Base-by-base conservation (phyloP, 1,140 invertebrate genomes). In the Drosophila sp. region DNA sequence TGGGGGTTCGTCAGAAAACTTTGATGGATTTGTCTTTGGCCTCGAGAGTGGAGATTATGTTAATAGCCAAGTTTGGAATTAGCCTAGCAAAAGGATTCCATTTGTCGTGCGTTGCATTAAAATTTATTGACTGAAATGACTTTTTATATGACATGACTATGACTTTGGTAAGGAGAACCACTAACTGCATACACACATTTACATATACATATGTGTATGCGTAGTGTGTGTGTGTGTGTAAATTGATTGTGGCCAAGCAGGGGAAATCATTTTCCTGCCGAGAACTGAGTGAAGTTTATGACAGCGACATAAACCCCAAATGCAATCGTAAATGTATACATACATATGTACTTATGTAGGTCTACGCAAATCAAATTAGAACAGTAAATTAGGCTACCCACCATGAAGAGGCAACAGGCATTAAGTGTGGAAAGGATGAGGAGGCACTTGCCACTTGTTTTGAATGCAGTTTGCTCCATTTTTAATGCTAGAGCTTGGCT, bases 101-200 rank as follows among this genome's bases (percentile, higher is more conserved):
- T 30, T 65, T 76, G 30, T 65, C 74, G 74, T 76, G 74, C 56
- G 61, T 55, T 70, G 74, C 74, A 77, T 77, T 77, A 77, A 73
- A 77, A 77, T 77, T 77, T 77, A 77, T 77, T 66, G 74, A 73
- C 70, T 77, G 71, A 50, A 66, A 62, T 65, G 74, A 47, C 72
- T 75, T 58, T 58, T 50, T 50, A 50, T 50, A 50, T 50, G 44
- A 71, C 70, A 71, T 71, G 72, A 70, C 38, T 74, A 57, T 57
- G 55, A 57, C 29, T 27, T 50, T 50, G 7, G 4, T 27, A 57
- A 11, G 5, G 30, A 17, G 30, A 32, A 1, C 30, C 55, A 8
- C 55, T 25, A 32, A 11, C 62, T 50, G 62, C 35, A 66, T 35
- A 10, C 10, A 35, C 35, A 4, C 11, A 57, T 64, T 61, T 72